phyloP scores from a whole-genome alignment of 35 echinoderm and acorn worm species.

The Apostichopus japonicus region DNA sequence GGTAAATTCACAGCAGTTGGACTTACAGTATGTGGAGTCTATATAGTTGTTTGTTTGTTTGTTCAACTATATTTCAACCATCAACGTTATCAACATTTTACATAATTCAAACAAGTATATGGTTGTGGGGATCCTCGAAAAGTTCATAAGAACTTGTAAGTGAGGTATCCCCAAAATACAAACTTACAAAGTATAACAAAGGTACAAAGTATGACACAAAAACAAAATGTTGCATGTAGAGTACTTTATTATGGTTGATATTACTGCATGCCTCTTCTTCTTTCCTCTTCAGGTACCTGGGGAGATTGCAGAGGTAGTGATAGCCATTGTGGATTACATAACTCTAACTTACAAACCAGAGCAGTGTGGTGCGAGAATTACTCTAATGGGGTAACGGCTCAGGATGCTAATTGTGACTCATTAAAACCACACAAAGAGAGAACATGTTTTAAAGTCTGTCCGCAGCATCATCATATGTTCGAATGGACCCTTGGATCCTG shows the following conservation, averaged over 20 bases:
- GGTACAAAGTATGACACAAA: too few relatives aligned
- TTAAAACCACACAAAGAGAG: slow-evolving; percentile 32
- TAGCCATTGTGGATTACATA: neutral
- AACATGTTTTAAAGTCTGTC: slow-evolving; percentile 91
- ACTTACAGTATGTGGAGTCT: too few relatives aligned
- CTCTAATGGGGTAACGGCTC: slow-evolving; percentile 4
- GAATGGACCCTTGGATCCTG: slow-evolving; percentile 85
- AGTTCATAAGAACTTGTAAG: too few relatives aligned
- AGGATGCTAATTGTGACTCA: slow-evolving; percentile 14
- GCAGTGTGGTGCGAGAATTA: slow-evolving; percentile 37
- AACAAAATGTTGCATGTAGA: too few relatives aligned
- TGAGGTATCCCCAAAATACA: neutral
- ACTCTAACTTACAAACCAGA: slow-evolving; percentile 29
- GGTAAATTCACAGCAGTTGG: too few relatives aligned
- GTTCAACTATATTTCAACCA: too few relatives aligned
- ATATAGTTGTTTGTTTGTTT: neutral
- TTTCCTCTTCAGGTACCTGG: slow-evolving; percentile 37
- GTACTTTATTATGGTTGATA: neutral
- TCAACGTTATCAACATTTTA: too few relatives aligned
- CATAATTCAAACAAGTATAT: too few relatives aligned
- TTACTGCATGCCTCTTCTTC: neutral
- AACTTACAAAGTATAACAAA: too few relatives aligned
- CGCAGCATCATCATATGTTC: slow-evolving; percentile 76
- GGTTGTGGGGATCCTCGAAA: too few relatives aligned
- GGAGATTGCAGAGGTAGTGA: slow-evolving; percentile 33